A percentile compares a stretch with the other conserved stretches of the same genome.
phyloP scores from a whole-genome alignment of 2,888 invertebrate genomes.

The Caenorhabditis sp. region DNA sequence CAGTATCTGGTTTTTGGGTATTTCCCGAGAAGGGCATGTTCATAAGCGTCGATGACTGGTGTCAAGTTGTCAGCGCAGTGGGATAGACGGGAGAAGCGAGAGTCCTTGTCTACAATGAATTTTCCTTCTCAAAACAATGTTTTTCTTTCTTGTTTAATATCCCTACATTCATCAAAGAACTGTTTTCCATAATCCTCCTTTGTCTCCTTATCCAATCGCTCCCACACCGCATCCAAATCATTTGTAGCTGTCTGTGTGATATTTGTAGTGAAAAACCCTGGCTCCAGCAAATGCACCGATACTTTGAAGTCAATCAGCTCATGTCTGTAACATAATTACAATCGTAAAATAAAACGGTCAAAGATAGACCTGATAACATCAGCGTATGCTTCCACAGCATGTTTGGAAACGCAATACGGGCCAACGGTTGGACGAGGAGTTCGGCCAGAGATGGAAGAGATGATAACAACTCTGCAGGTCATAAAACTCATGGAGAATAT shows the following conservation, averaged over 20 bases:
- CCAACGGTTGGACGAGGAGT: constrained; percentile 80
- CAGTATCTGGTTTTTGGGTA: constrained; percentile 72
- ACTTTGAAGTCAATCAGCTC: constrained; percentile 77
- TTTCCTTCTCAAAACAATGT: neutral
- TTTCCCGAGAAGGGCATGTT: constrained; percentile 68
- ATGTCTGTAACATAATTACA: constrained; percentile 73
- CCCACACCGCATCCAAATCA: constrained; percentile 70
- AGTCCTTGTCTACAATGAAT: constrained; percentile 68
- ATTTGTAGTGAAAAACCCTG: constrained; percentile 79
- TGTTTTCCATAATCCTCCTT: constrained; percentile 68
- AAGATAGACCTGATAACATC: constrained; percentile 75
- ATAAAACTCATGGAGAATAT: neutral
- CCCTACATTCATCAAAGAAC: constrained; percentile 69
- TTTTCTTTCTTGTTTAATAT: neutral
- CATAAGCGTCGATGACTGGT: constrained; percentile 72
- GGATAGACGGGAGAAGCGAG: constrained; percentile 69
- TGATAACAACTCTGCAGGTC: constrained; percentile 82
- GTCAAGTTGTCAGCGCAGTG: constrained; percentile 67
- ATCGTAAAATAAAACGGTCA: too few relatives aligned
- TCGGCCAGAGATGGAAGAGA: constrained; percentile 83
- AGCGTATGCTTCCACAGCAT: constrained; percentile 79
- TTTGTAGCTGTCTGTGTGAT: constrained; percentile 74
- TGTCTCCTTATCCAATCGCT: constrained; percentile 56
- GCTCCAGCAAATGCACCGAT: constrained; percentile 76
- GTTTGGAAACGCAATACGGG: constrained; percentile 79